A percentile compares a stretch with the other conserved stretches of the same genome.
phyloP scores from a whole-genome alignment of 2,888 invertebrate species.

The Thecocarcelia acutangulata region DNA sequence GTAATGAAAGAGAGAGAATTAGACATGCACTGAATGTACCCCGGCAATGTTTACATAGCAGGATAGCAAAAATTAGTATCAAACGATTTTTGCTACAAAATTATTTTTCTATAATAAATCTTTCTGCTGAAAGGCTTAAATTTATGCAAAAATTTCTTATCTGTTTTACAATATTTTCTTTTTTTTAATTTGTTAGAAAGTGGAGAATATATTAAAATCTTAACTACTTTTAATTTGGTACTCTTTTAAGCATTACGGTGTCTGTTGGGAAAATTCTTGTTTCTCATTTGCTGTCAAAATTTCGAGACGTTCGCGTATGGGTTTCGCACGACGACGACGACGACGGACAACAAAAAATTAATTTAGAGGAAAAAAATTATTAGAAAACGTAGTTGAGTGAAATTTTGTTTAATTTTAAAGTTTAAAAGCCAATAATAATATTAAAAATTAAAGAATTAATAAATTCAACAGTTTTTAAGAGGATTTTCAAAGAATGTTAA shows the following conservation, averaged over 20 bases:
- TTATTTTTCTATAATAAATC: not conserved
- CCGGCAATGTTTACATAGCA: not conserved
- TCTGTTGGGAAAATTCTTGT: slow-evolving; percentile 40
- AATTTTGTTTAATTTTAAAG: slow-evolving; percentile 23
- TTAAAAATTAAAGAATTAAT: slow-evolving; percentile 11
- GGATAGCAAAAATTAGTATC: not conserved
- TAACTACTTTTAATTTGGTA: not conserved
- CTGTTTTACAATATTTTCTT: no score
- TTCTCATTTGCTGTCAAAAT: slow-evolving; percentile 71
- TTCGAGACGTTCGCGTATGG: slow-evolving; percentile 67
- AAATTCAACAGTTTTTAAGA: slow-evolving; percentile 2
- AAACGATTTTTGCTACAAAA: not conserved
- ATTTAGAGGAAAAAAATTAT: slow-evolving; percentile 34
- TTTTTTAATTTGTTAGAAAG: no score
- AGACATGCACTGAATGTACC: slow-evolving; percentile 2
- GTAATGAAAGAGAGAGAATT: not conserved
- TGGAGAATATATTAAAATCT: no score
- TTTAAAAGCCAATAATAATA: not conserved
- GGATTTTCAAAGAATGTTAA: slow-evolving; percentile 18
- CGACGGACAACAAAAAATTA: slow-evolving; percentile 46
- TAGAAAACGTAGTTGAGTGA: slow-evolving; percentile 55
- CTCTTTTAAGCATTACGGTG: slow-evolving; percentile 22
- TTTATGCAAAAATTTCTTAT: no score
- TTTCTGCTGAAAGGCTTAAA: no score
- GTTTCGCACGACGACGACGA: slow-evolving; percentile 56